A percentile compares a stretch with the other conserved stretches of the same genome.
These are phyloP conservation scores for Byasa hedistus DNA, from an alignment of 2,888 invertebrate genomes.

Conservation along the genomic window DNA sequence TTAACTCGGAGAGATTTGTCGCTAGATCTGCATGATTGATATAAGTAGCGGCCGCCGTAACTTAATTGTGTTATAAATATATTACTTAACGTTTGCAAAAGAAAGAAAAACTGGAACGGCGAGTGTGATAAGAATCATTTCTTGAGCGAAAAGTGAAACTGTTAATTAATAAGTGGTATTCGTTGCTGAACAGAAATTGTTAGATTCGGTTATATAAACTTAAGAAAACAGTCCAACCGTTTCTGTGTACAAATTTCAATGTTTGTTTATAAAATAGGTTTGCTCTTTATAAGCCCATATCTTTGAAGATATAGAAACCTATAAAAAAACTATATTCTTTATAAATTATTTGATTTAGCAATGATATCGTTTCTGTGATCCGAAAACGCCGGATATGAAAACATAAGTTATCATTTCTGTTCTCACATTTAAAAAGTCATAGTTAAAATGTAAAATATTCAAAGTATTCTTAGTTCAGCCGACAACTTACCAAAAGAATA, in stretches of 20 bases:
- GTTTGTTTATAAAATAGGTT: background rate
- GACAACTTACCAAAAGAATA: background rate
- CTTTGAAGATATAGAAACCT: too few relatives aligned
- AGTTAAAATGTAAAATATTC: too few relatives aligned
- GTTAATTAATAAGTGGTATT: slow-evolving; percentile 1
- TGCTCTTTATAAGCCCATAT: too few relatives aligned
- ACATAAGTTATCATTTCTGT: too few relatives aligned
- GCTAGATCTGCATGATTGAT: slow-evolving; percentile 7
- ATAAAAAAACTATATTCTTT: too few relatives aligned
- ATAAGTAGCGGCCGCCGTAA: background rate
- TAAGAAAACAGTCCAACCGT: background rate
- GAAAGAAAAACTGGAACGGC: background rate
- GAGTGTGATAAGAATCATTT: slow-evolving; percentile 11
- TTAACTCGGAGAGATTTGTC: slow-evolving; percentile 3
- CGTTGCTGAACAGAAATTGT: slow-evolving; percentile 5
- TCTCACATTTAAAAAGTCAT: too few relatives aligned
- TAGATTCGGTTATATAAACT: slow-evolving; percentile 15
- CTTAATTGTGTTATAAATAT: slow-evolving; percentile 14
- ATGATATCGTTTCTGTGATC: too few relatives aligned
- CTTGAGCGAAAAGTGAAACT: background rate
- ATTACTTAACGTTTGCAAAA: slow-evolving; percentile 9
- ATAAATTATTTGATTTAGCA: too few relatives aligned
- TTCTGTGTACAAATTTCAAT: background rate
- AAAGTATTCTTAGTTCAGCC: background rate
- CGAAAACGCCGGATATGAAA: too few relatives aligned